These are phyloP conservation scores for Acanthoscelides obtectus DNA, from an alignment of 2,888 invertebrate species.

Conservation along the genomic window DNA sequence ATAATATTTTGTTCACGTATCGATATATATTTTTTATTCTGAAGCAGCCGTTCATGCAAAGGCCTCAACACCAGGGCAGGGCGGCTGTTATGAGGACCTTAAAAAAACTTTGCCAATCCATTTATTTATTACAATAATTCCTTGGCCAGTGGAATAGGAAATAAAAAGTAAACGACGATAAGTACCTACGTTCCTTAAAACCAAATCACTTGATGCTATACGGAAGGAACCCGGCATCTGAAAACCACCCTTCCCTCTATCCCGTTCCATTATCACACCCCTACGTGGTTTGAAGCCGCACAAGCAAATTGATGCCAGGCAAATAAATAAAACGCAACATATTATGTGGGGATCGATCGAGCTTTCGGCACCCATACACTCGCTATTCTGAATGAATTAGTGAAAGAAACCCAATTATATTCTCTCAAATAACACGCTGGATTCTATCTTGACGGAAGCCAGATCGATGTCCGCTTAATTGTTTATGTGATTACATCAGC, in stretches of 20 bases:
- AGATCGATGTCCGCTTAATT: background rate
- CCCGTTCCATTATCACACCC: background rate
- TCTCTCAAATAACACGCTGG: background rate
- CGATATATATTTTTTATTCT: too few species aligned
- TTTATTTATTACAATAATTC: too few species aligned
- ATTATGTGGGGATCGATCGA: background rate
- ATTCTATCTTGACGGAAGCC: background rate
- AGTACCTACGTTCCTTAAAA: background rate
- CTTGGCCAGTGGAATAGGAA: too few species aligned
- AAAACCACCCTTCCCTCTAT: background rate
- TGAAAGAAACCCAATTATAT: background rate
- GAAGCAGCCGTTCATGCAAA: too few species aligned
- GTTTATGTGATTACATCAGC: slow-evolving; percentile 3
- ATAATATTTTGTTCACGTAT: too few species aligned
- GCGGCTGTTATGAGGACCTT: too few species aligned
- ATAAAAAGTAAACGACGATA: background rate
- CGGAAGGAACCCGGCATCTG: background rate
- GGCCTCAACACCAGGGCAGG: too few species aligned
- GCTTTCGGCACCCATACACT: background rate
- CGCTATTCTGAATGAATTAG: background rate
- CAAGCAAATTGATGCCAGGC: background rate
- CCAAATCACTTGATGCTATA: background rate
- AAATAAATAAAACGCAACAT: background rate
- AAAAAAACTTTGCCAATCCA: too few species aligned
- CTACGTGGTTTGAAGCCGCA: background rate